Conservation (phyloP, 2,888 invertebrate genomes). For the Amphipoea oculea region DNA sequence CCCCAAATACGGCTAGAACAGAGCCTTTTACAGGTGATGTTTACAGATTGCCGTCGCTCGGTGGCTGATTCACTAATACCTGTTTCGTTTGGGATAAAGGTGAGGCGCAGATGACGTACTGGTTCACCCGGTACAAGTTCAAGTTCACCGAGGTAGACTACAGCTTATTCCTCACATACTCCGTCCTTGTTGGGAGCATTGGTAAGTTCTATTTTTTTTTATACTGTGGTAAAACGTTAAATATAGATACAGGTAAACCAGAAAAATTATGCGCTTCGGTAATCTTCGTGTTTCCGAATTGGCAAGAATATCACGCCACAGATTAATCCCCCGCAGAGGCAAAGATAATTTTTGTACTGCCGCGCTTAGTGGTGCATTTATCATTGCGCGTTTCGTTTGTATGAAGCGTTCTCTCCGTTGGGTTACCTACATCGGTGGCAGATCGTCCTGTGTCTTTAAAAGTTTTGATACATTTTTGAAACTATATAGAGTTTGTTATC, state of each 20-base stretch:
- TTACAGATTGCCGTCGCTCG: conserved; percentile 79
- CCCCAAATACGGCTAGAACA: conserved; percentile 58
- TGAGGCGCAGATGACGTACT: conserved; percentile 90
- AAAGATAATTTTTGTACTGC: background rate
- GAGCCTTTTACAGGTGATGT: conserved; percentile 77
- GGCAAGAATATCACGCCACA: background rate
- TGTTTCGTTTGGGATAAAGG: conserved; percentile 88
- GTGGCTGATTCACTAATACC: conserved; percentile 80
- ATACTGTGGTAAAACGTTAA: background rate
- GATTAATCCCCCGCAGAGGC: background rate
- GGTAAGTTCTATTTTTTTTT: conserved; percentile 82
- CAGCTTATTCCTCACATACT: conserved; percentile 90
- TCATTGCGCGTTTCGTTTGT: background rate
- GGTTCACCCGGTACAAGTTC: conserved; percentile 90
- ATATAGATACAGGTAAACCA: background rate
- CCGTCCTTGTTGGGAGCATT: conserved; percentile 89
- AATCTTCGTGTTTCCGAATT: background rate
- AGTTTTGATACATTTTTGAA: background rate
- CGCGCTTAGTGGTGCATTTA: background rate
- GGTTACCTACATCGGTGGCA: background rate
- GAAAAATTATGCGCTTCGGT: background rate
- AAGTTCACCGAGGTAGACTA: conserved; percentile 91
- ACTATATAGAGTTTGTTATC: background rate
- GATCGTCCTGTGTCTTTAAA: background rate
- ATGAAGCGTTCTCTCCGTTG: background rate